Conservation (phyloP, 2,797 vertebrate species). For the Acipenser transmontanus region DNA sequence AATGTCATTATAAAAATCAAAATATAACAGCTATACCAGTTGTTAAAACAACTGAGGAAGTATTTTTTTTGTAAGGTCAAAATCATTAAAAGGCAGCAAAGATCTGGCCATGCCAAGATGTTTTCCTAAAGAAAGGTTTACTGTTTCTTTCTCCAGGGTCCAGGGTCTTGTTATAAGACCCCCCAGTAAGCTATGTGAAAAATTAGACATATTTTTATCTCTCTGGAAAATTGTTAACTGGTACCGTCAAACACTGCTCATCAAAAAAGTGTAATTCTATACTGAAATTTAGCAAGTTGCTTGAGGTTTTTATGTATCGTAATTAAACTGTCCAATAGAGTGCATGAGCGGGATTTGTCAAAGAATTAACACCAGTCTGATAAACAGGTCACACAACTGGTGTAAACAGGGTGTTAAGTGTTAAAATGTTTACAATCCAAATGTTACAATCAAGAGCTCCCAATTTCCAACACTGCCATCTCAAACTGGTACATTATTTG, state of each 20-base stretch:
- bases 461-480: background rate
- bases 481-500: background rate
- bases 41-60: too few species aligned
- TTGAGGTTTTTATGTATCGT: too few species aligned
- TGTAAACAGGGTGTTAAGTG: background rate
- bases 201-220: background rate
- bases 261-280: too few species aligned
- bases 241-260: background rate
- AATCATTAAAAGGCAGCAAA: background rate
- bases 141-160: background rate
- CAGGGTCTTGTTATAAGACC: background rate
- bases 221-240: background rate
- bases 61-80: background rate
- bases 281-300: too few species aligned
- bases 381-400: background rate
- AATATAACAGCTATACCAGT: too few species aligned
- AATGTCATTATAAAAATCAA: too few species aligned
- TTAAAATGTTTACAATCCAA: conserved; percentile 1
- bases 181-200: background rate
- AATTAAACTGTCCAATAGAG: too few species aligned
- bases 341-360: background rate
- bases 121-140: background rate
- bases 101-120: background rate
- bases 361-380: conserved; percentile 8
- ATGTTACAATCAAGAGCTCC: background rate